A percentile compares a stretch with the other conserved stretches of the same genome.
phyloP scores from a whole-genome alignment of 2,113 vertebrate species.

The Leucoraja erinaceus region DNA sequence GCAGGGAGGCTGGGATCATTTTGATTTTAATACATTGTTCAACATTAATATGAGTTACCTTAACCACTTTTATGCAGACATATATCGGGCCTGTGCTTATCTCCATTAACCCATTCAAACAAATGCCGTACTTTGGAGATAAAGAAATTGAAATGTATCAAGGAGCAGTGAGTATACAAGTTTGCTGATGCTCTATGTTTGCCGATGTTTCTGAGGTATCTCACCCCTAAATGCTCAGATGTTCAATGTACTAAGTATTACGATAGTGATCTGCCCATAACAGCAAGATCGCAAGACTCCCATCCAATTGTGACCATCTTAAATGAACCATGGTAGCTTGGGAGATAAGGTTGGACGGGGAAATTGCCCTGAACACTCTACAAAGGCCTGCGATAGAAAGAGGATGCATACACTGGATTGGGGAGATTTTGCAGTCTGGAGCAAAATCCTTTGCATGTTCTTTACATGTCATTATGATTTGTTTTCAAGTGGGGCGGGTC shows the following conservation, averaged over 20 bases:
- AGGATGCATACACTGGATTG: not conserved
- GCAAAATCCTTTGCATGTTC: not conserved
- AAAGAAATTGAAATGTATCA: slow-evolving; percentile 98
- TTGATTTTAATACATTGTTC: not conserved
- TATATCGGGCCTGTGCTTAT: slow-evolving; percentile 96
- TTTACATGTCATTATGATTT: not conserved
- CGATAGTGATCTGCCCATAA: not conserved
- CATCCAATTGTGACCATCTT: not conserved
- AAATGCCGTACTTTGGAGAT: slow-evolving; percentile 97
- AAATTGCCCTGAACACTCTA: too few species aligned
- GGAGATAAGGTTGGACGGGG: too few species aligned
- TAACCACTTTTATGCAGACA: slow-evolving; percentile 72
- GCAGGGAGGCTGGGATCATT: not conserved
- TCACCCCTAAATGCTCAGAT: not conserved
- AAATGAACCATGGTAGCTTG: too few species aligned
- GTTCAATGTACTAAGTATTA: not conserved
- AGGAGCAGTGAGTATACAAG: slow-evolving; percentile 79
- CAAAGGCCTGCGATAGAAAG: not conserved
- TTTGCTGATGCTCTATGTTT: not conserved
- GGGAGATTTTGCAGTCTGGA: not conserved
- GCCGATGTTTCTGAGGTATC: not conserved
- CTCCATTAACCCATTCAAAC: slow-evolving; percentile 96
- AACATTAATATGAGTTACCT: slow-evolving; percentile 50
- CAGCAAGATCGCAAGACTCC: not conserved
- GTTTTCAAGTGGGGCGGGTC: not conserved